Base-by-base conservation (phyloP, 2,797 vertebrate species). In the Liasis olivaceus region DNA sequence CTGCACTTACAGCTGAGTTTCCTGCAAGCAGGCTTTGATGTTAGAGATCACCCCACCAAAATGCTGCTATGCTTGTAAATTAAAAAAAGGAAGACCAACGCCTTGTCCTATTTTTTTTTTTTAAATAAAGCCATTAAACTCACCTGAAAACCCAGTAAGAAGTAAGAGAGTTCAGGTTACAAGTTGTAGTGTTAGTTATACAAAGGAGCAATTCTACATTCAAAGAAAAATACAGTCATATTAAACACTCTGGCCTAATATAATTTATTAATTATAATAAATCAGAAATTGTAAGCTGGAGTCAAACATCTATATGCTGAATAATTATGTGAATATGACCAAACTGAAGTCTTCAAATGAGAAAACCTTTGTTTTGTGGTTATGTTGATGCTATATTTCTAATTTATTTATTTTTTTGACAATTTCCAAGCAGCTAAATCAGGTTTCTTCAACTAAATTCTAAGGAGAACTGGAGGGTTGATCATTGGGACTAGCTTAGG, bases 11-110 rank as follows among this genome's bases (percentile, higher is more conserved):
- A 89, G 11, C 15, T 63, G 69, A 91, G 0, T 2, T 11, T 92
- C 7, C 59, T 72, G 5, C 36, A 87, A 92, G 56, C 89, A 94
- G 91, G 2, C 88, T 90, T 85, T 36, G 62, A 31, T 66, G 59
- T 24, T 59, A 6, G 58, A 26, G 0, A 0, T 1, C 0, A 62
- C 4, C 28, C 69, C 8, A 85, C 6, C 28, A 63, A 47, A n/a
- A 89, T 85, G 69, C 0, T 85, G 12, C 28, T 0, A 92, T 2
- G 60, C 3, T 0, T 60, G 62, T 77, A 31, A 22, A 1, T 87
- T 72, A 31, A 81, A 81, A 81, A 81, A 81, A 81, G 72, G 36
- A 81, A 81, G 24, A 81, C 3, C 20, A 81, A 24, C 42, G 13
- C 2, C 12, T 4, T 2, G 12, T 0, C 2, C 31, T 24, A 87